Evolutionary conservation across 2,797 vertebrate species (phyloP), one percentile per base, ranked within the genome.

Genomic region (Hypotaenidia philippensis): DNA sequence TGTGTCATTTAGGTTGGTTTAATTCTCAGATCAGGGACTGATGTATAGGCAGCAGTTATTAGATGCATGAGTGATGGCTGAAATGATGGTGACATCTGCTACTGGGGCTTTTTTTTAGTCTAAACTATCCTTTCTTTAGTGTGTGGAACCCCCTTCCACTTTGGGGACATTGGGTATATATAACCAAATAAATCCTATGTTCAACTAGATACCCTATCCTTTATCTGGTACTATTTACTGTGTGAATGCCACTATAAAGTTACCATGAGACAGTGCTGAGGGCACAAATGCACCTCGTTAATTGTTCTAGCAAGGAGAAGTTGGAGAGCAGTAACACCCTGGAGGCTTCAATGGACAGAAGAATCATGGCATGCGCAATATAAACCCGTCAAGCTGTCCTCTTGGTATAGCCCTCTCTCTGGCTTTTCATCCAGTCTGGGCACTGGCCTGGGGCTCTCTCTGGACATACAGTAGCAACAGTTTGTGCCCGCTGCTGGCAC

Each of bases 251-350:
- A 27, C 47, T 10, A 29, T 52, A 38, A 76, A 60, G 20, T 63
- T 76, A 61, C n/a, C 20, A 45, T 0, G 3, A 65, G 34, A 60
- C 0, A 0, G n/a, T 12, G 5, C 50, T 55, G 72, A 55, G n/a
- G 25, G 36, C 44, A 61, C 41, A 75, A 89, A 75, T 7, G 4
- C 26, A 71, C 26, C 27, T 86, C 29, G 9, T 78, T 57, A 92
- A 78, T 55, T 75, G 61, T 41, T 89, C 56, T 45, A 68, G 27
- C 14, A 81, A 63, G 27, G 25, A 83, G 53, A 66, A 70, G 77
- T 32, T 75, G n/a, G 77, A 77, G 44, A 91, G 20, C 44, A 70
- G 60, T 13, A 44, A 70, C 52, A 70, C 21, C 23, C 23, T 70
- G 36, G 29, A 70, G 23, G 40, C 25, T 41, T 64, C 60, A 77